Percentiles rank a stretch among this genome's conserved stretches.
phyloP scores from a whole-genome alignment of 2,113 vertebrate species.

The Cyphomyrus plagiostoma region DNA sequence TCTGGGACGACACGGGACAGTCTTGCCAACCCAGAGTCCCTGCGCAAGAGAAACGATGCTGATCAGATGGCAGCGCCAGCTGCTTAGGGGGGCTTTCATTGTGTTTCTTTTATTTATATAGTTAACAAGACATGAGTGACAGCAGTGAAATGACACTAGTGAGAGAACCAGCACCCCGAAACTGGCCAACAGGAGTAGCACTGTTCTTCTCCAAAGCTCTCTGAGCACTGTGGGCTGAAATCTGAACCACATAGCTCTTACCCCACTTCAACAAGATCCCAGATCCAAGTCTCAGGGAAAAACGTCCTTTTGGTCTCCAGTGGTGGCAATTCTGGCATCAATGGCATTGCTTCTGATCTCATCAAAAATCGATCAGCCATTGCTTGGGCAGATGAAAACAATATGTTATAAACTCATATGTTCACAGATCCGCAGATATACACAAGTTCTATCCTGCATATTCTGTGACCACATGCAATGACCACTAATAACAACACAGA shows the following conservation, averaged over 20 bases:
- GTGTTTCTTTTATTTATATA: background rate
- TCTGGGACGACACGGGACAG: conserved; percentile 67
- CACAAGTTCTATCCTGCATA: background rate
- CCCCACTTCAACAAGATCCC: conserved; percentile 65
- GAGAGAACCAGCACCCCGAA: background rate
- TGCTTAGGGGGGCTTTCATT: background rate
- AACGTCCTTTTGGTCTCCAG: conserved; percentile 56
- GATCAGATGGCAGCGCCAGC: background rate
- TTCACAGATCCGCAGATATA: background rate
- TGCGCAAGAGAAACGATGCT: conserved; percentile 32
- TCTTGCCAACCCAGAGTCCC: conserved; percentile 57
- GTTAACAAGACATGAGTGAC: background rate
- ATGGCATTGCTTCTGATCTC: background rate
- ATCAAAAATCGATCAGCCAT: background rate
- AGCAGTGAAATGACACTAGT: no score
- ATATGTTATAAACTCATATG: background rate
- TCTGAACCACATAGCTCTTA: conserved; percentile 28
- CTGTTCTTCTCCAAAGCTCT: background rate
- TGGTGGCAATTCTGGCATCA: background rate
- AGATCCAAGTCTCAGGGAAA: conserved; percentile 84
- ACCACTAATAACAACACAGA: background rate
- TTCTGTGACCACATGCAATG: background rate
- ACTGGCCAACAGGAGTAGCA: background rate
- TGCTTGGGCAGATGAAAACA: background rate
- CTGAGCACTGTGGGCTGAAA: background rate